Evolutionary conservation across 2,113 vertebrate genomes (phyloP).

Genomic region (Candoia aspera): DNA sequence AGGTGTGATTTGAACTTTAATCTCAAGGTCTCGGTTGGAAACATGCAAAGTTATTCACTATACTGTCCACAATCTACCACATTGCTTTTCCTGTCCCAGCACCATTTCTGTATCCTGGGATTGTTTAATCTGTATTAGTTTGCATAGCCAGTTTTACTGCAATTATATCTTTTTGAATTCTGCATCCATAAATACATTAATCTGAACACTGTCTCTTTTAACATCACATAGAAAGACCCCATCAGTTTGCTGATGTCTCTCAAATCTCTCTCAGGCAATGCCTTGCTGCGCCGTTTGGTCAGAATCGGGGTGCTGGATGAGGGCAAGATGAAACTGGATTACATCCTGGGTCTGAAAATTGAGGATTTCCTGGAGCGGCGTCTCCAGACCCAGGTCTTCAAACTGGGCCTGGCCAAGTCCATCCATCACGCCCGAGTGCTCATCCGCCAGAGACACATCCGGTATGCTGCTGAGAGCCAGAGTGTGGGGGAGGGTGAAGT

Average conservation of each 20-base stretch:
- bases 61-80: neutral
- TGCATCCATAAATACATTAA: neutral
- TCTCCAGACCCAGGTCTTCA: constrained; percentile 93
- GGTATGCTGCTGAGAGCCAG: constrained; percentile 67
- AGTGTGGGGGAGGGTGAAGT: neutral
- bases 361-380: constrained; percentile 92
- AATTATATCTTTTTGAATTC: neutral
- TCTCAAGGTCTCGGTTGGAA: neutral
- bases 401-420: constrained; percentile 90
- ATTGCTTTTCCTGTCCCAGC: neutral
- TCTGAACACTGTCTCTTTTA: neutral
- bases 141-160: neutral
- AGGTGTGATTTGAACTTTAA: neutral
- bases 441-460: constrained; percentile 93
- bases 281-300: constrained; percentile 87
- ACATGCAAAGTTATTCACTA: neutral
- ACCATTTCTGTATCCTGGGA: neutral
- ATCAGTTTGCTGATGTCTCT: neutral
- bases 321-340: constrained; percentile 95
- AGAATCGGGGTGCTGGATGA: constrained; percentile 91
- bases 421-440: constrained; percentile 92
- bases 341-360: constrained; percentile 91
- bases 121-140: neutral
- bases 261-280: constrained; percentile 77
- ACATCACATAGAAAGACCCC: neutral